These are phyloP conservation scores for Cotesia congregata DNA, from an alignment of 2,888 invertebrate genomes.

Conservation along the genomic window DNA sequence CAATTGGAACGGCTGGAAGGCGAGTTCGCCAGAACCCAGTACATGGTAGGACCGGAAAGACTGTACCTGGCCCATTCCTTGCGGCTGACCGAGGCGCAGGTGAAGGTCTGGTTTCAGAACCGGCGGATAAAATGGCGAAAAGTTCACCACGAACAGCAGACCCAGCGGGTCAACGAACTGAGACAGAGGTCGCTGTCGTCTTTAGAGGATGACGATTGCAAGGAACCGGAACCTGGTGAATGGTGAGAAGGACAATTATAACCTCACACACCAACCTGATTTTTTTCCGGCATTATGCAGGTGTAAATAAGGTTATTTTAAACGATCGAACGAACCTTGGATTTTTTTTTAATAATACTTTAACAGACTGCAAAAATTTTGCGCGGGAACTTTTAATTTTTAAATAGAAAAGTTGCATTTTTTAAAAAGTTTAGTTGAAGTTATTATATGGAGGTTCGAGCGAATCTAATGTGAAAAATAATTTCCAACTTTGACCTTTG, in stretches of 20 bases:
- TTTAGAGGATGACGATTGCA: conserved; percentile 67
- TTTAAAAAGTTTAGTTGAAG: no score
- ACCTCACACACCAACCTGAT: background rate
- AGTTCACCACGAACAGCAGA: conserved; percentile 92
- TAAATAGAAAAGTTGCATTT: no score
- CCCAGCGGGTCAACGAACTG: conserved; percentile 81
- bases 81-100: conserved; percentile 91
- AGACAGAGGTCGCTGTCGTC: conserved; percentile 65
- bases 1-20: conserved; percentile 94
- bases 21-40: conserved; percentile 96
- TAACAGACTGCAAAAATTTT: no score
- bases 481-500: no score
- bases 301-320: no score
- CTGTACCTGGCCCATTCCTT: conserved; percentile 91
- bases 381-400: no score
- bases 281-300: no score
- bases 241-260: conserved; percentile 56
- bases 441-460: no score
- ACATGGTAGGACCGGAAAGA: conserved; percentile 97
- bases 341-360: no score
- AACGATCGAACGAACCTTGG: no score
- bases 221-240: conserved; percentile 68
- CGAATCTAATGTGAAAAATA: no score
- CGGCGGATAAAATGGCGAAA: conserved; percentile 96
- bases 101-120: conserved; percentile 79